phyloP scores from a whole-genome alignment of 2,888 invertebrate genomes.

The Dolomedes plantarius region DNA sequence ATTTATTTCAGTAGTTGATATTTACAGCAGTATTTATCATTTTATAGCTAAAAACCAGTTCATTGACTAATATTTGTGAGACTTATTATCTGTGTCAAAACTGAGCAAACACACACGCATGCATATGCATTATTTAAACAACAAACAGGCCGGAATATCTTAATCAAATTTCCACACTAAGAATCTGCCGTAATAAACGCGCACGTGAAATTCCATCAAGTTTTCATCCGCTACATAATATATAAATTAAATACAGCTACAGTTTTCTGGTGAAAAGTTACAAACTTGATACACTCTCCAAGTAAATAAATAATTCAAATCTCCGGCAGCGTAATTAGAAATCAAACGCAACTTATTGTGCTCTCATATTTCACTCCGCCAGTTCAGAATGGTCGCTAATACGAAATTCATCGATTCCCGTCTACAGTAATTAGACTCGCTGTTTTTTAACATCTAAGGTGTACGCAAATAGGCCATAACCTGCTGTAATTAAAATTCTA shows the following conservation, averaged over 20 bases:
- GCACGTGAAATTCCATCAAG: background rate
- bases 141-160: no score
- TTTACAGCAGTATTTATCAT: no score
- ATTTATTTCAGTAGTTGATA: no score
- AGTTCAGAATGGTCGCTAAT: background rate
- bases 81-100: no score
- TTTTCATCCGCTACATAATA: background rate
- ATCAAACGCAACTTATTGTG: background rate
- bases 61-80: no score
- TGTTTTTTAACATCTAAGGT: background rate
- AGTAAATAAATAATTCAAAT: background rate
- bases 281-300: background rate
- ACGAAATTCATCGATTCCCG: background rate
- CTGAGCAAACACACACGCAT: no score
- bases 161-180: no score
- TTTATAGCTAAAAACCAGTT: no score
- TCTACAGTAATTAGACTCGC: background rate
- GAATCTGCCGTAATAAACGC: no score
- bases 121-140: no score
- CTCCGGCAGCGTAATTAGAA: background rate
- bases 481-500: conserved; percentile 58
- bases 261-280: background rate
- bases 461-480: conserved; percentile 21
- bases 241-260: background rate
- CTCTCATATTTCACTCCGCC: background rate